These are phyloP conservation scores for Monochamus alternatus DNA, from an alignment of 2,888 invertebrate genomes.

Conservation along the genomic window DNA sequence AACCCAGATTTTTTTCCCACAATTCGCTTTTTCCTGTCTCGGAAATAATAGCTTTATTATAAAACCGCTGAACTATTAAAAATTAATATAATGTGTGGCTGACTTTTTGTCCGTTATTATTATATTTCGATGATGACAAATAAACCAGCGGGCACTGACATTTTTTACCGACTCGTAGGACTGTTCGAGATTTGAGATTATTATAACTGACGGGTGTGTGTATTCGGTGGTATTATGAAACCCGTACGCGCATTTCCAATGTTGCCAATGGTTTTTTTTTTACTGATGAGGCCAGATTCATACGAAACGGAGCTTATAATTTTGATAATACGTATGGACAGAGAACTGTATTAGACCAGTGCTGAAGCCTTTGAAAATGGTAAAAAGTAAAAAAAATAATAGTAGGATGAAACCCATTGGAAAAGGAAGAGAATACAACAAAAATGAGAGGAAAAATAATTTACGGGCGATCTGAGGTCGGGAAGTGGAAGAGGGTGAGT, in stretches of 20 bases:
- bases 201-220: conserved; percentile 19
- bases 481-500: too few species aligned
- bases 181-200: conserved; percentile 16
- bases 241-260: not conserved
- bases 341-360: too few species aligned
- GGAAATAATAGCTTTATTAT: not conserved
- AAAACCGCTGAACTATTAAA: not conserved
- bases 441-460: too few species aligned
- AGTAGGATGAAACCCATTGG: too few species aligned
- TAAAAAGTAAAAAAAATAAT: too few species aligned
- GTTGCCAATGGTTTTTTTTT: not conserved
- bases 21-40: not conserved
- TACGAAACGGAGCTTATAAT: too few species aligned
- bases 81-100: conserved; percentile 8
- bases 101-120: conserved; percentile 5
- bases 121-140: conserved; percentile 16
- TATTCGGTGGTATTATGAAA: conserved; percentile 19
- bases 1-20: not conserved
- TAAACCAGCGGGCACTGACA: not conserved
- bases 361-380: too few species aligned
- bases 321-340: too few species aligned
- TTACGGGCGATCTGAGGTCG: too few species aligned
- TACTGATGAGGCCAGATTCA: too few species aligned
- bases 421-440: too few species aligned
- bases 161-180: not conserved